Evolutionary conservation across 2,113 vertebrate species (phyloP), one percentile per base, ranked within the genome.

Genomic region (Lagopus leucura): DNA sequence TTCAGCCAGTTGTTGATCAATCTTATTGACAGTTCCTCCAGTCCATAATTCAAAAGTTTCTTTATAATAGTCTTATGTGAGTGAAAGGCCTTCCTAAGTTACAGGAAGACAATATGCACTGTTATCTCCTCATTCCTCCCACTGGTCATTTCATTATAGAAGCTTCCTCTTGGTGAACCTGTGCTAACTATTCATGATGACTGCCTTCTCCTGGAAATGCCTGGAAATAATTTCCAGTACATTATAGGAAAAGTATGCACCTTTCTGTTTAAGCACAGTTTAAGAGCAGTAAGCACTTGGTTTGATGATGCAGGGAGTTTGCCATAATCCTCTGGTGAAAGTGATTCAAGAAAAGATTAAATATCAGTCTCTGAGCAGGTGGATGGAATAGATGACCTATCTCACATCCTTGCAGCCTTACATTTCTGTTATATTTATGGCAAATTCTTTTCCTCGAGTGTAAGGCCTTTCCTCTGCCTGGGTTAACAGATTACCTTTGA

Each of bases 341-440:
- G 52, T 92, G 76, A 66, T 81, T 81, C 55, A 88, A 86, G 50
- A 92, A 83, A 55, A 88, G 61, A 45, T 95, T 77, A 92, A 73
- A 11, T 40, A 5, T 54, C 43, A 36, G 21, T 76, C 30, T 43
- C 67, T 82, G 18, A 86, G 50, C 20, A 74, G 69, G 65, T 22
- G 20, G n/a, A 30, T 64, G 21, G 42, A 16, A 65, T 74, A 22
- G 32, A 21, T 83, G 83, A 89, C 83, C 70, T 82, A 38, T 50
- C 93, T 64, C 65, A 72, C 25, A 52, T 78, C 25, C 38, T 71
- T 8, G 1, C 34, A 71, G n/a, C 17, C 32, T 83, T 77, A 30
- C 2, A 42, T 78, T 84, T 86, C 77, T 60, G 2, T 43, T 67
- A 22, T 58, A 79, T 58, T 89, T 50, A 50, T 38, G 34, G 45